Conservation (phyloP, 2,888 invertebrate species). For the Catocala nupta region DNA sequence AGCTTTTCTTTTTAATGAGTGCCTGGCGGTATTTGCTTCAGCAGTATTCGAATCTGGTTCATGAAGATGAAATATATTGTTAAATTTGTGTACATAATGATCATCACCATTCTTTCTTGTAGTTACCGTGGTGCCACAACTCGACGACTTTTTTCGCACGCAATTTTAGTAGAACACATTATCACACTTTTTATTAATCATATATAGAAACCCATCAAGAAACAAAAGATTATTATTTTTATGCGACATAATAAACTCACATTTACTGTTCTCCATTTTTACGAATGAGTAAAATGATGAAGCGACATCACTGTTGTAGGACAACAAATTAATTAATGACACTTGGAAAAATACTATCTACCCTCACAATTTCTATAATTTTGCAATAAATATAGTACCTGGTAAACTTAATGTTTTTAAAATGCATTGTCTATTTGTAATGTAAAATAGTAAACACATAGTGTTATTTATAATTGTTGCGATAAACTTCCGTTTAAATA, state of each 20-base stretch:
- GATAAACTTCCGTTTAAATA: slow-evolving; percentile 4
- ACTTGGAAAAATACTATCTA: slow-evolving; percentile 9
- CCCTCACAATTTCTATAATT: slow-evolving; percentile 3
- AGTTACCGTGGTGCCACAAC: not conserved
- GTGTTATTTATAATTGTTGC: not conserved
- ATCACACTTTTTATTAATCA: not conserved
- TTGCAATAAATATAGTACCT: not conserved
- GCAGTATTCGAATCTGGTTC: too few species aligned
- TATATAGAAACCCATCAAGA: not conserved
- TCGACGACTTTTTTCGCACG: not conserved
- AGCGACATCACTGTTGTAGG: not conserved
- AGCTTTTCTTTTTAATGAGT: too few species aligned
- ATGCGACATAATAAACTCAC: slow-evolving; percentile 6
- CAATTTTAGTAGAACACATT: not conserved
- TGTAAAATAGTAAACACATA: slow-evolving; percentile 2
- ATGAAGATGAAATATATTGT: too few species aligned
- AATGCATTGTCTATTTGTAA: slow-evolving; percentile 3
- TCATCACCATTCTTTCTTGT: not conserved
- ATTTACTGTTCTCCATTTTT: not conserved
- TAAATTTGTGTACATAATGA: slow-evolving; percentile 2
- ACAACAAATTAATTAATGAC: slow-evolving; percentile 5
- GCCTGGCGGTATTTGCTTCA: too few species aligned
- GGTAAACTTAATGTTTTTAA: slow-evolving; percentile 3
- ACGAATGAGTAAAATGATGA: not conserved
- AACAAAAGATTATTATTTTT: slow-evolving; percentile 6